Base-by-base conservation (phyloP, 1,140 invertebrate genomes). In the Pomacea maculata region DNA sequence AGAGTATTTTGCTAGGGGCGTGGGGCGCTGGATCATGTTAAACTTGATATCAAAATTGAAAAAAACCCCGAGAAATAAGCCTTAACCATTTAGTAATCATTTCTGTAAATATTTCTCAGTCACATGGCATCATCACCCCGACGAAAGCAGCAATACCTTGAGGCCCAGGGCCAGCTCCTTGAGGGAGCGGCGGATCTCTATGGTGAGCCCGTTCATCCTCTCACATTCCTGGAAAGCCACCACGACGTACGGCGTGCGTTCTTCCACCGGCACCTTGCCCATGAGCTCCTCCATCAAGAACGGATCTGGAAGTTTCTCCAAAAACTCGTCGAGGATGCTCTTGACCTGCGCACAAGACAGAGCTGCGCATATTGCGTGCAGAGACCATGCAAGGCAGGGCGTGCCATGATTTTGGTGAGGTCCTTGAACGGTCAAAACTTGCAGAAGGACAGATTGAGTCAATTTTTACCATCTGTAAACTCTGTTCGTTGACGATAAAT, bases 141-240 rank as follows among this genome's bases (percentile, higher is more conserved):
- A 21, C 0, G 17, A 3, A 34, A 29, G 70, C 15, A 9, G 52
- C 21, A n/a, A 34, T 89, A 96, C 95, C 93, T 98, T 98, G 4
- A 99, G 92, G n/a, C 97, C 97, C 57, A 98, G 92, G 92, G 98
- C 96, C 34, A 99, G 92, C 92, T 99, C 97, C 88, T 96, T 95
- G 1, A 99, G 92, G 11, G 97, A 97, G 74, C 96, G 91, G 87
- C 96, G 96, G 88, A 99, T 96, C 92, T 98, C 96, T 12, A 94
- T 94, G 0, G 96, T 97, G 34, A 99, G 92, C 82, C 95, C 94
- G 91, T 99, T 99, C 97, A 99, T 98, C 64, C 97, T 92, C 91
- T 99, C 97, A 89, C 97, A 98, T 92, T 99, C 98, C 91, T 99
- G 97, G 89, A 99, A 97, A 0, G 97, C 97, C 0, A 99, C 98